Conservation (phyloP, 2,888 invertebrate genomes). For the Opisthograptis luteolata region DNA sequence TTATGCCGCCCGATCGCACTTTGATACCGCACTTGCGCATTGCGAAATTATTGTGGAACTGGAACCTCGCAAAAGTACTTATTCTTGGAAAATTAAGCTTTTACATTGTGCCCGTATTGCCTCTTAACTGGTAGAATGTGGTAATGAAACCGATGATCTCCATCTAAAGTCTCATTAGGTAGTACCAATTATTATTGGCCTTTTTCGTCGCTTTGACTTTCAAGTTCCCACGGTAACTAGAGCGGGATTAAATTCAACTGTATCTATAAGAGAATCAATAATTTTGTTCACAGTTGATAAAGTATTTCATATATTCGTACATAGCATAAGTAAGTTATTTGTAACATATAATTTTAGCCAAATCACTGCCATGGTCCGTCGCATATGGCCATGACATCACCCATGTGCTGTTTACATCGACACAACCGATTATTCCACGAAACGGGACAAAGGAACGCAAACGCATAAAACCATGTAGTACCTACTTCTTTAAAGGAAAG, state of each 20-base stretch:
- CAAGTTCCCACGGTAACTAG: too few species aligned
- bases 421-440: slow-evolving; percentile 47
- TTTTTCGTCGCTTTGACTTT: too few species aligned
- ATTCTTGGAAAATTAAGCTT: not conserved
- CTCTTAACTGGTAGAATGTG: too few species aligned
- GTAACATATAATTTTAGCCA: slow-evolving; percentile 44
- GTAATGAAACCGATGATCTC: too few species aligned
- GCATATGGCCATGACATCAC: slow-evolving; percentile 67
- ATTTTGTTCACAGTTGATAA: too few species aligned
- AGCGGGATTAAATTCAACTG: too few species aligned
- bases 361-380: slow-evolving; percentile 54
- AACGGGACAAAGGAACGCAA: slow-evolving; percentile 41
- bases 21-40: slow-evolving; percentile 40
- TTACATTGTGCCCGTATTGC: not conserved
- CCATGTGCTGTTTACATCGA: slow-evolving; percentile 51
- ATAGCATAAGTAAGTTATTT: not conserved
- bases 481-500: slow-evolving; percentile 27
- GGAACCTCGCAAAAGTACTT: not conserved
- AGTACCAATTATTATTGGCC: too few species aligned
- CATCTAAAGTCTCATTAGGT: too few species aligned
- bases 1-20: slow-evolving; percentile 14
- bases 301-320: too few species aligned
- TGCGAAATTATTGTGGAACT: not conserved
- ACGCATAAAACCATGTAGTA: slow-evolving; percentile 17
- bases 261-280: too few species aligned